Evolutionary conservation across 2,888 invertebrate species (phyloP), one percentile per base, ranked within the genome.

Genomic region (Pyrrhosoma nymphula): DNA sequence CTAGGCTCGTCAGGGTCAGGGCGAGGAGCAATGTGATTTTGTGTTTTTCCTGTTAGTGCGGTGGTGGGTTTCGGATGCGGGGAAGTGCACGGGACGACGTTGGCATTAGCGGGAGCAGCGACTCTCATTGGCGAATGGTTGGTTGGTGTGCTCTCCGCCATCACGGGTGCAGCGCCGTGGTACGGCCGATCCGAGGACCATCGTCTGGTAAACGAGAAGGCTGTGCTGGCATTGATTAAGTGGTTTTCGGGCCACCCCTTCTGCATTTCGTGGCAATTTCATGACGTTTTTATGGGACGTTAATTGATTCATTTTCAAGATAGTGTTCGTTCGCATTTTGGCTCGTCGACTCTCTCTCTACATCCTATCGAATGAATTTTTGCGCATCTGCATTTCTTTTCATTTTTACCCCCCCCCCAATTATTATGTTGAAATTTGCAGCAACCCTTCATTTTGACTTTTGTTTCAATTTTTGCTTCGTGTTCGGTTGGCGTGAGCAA

Each of bases 131-230:
- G 75, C 30, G 75, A 30, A 35, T 82, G 75, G 75, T 30, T 82
- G 75, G 75, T 30, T 30, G 12, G 75, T 30, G 30, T 30, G 30
- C 75, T 30, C 30, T 2, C 75, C 75, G 75, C 75, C 35, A 82
- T 82, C 75, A 82, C 75, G 75, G 75, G 75, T 82, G 26, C 75
- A 82, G 75, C 75, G 75, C 75, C 75, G 75, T 82, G 0, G 30
- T 35, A 16, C 75, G 75, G 75, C 35, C 75, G 75, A 82, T n/a
- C 75, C 30, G 75, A 12, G 75, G 75, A 82, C 30, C 75, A 82
- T 30, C 75, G 30, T 60, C 8, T 12, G 69, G 75, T 82, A 18
- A 82, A 82, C 47, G 35, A 35, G 75, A 82, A 60, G 60, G 69
- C 69, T 23, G 8, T 26, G 69, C 69, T 69, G 75, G 16, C 75